Base-by-base conservation (phyloP, 2,888 invertebrate species). In the Operophtera brumata region DNA sequence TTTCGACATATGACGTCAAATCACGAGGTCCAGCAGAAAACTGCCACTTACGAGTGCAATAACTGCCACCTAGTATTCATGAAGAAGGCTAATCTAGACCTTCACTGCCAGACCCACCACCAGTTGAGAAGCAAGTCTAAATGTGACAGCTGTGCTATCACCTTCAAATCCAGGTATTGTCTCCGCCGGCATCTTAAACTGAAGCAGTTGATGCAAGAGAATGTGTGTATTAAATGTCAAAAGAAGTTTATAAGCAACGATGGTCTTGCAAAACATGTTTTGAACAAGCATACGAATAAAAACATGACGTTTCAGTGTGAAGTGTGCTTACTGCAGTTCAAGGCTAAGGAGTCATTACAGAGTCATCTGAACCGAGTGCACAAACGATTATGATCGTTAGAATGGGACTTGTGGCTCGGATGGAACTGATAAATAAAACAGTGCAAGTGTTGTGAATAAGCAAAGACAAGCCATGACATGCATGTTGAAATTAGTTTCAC, bases 1-100 rank as follows among this genome's bases (percentile, higher is more conserved):
- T 89, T 88, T 48, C 86, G 87, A 61, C 89, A 90, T 66, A 88
- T 90, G 88, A 82, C 81, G 54, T 76, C 88, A 0, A 89, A 88
- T 50, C 89, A 90, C 64, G 80, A 85, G 54, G 25, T 71, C 0
- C 85, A 88, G 63, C 87, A 88, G 54, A 74, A 78, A 35, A 66
- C 82, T 30, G 87, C 84, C 0, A 85, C 81, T 0, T 89, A 73
- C 50, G 77, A 87, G 44, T 90, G 90, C 51, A 80, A 89, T 50
- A 84, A 88, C 0, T 90, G 90, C 56, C 83, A 85, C 40, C 75
- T 86, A 0, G 78, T 87, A 1, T 90, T 90, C 46, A 75, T 70
- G 0, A 86, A 80, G 58, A 90, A 90, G 53, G 69, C 58, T 0
- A 84, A 76, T 28, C 53, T 89, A 2, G 89, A 90, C 39, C 40